A percentile compares a stretch with the other conserved stretches of the same genome.
phyloP scores from a whole-genome alignment of 2,888 invertebrate genomes.

The Nomada goodeniana region DNA sequence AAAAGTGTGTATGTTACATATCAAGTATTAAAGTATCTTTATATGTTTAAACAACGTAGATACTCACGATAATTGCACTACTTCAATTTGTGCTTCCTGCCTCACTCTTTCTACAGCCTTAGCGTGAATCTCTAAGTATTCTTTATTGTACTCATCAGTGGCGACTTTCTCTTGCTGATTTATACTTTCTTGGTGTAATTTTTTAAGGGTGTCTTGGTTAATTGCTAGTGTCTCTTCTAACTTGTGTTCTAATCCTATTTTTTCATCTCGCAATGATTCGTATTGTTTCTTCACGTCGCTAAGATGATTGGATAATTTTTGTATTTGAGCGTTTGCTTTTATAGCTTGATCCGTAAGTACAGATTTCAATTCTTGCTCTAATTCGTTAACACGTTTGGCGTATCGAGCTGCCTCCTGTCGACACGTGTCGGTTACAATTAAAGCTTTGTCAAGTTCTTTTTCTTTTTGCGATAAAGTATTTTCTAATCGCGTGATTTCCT shows the following conservation, averaged over 20 bases:
- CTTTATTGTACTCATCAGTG: constrained; percentile 78
- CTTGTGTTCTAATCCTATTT: constrained; percentile 73
- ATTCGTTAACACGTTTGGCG: constrained; percentile 77
- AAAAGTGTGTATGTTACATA: not conserved
- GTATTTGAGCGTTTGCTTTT: constrained; percentile 79
- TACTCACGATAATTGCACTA: constrained; percentile 80
- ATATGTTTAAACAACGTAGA: not conserved
- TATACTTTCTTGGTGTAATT: constrained; percentile 74
- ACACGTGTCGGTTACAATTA: constrained; percentile 71
- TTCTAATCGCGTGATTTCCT: constrained; percentile 85
- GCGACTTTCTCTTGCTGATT: constrained; percentile 75
- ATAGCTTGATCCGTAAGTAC: constrained; percentile 78
- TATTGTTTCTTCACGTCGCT: constrained; percentile 77
- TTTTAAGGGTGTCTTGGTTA: constrained; percentile 76
- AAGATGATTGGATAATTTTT: constrained; percentile 78
- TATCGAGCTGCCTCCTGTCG: constrained; percentile 76
- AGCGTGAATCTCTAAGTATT: constrained; percentile 81
- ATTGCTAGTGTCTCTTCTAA: constrained; percentile 75
- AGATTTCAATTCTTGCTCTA: constrained; percentile 80
- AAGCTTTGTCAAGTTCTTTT: constrained; percentile 79
- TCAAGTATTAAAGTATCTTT: not conserved
- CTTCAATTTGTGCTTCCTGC: constrained; percentile 78
- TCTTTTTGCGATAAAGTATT: constrained; percentile 82
- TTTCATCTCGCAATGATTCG: constrained; percentile 75
- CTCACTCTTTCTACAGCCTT: constrained; percentile 80